Conservation (phyloP, 1,140 invertebrate species). For the Zaprionus ornatus region DNA sequence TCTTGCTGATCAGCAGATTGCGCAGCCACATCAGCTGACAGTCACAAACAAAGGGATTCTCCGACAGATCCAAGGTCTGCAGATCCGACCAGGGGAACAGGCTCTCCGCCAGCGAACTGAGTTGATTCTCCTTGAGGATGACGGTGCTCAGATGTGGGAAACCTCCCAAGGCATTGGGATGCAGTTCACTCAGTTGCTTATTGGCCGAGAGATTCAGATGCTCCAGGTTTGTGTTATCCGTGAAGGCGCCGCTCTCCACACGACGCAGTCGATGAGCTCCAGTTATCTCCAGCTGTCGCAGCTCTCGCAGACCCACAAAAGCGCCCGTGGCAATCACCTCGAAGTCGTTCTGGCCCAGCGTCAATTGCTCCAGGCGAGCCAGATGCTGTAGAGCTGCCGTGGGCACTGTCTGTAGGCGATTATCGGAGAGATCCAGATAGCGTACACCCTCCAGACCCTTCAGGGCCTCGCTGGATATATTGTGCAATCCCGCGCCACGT, state of each 20-base stretch:
- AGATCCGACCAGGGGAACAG: conserved; percentile 91
- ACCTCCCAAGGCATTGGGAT: conserved; percentile 90
- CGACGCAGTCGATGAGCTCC: conserved; percentile 89
- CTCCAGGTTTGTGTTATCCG: conserved; percentile 92
- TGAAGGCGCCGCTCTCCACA: conserved; percentile 90
- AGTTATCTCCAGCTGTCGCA: conserved; percentile 90
- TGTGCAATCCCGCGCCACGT: conserved; percentile 90
- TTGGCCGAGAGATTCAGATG: conserved; percentile 90
- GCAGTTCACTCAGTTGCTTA: conserved; percentile 88
- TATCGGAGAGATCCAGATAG: conserved; percentile 91
- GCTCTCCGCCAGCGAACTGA: conserved; percentile 89
- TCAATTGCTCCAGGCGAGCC: conserved; percentile 90
- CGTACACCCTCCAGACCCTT: conserved; percentile 89
- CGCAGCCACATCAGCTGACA: conserved; percentile 92
- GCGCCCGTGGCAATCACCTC: conserved; percentile 87
- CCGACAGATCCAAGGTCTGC: conserved; percentile 90
- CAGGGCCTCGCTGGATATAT: conserved; percentile 90
- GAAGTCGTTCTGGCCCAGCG: conserved; percentile 93
- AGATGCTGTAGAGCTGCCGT: conserved; percentile 90
- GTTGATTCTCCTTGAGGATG: conserved; percentile 91
- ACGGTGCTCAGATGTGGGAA: conserved; percentile 91
- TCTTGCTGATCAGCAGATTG: conserved; percentile 89
- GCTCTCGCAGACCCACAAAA: conserved; percentile 90
- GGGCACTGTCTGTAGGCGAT: conserved; percentile 89
- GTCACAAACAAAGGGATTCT: conserved; percentile 93